Percentiles rank a stretch among this genome's conserved stretches.
Conservation (phyloP, 2,797 vertebrate genomes). For the Chelonia mydas region DNA sequence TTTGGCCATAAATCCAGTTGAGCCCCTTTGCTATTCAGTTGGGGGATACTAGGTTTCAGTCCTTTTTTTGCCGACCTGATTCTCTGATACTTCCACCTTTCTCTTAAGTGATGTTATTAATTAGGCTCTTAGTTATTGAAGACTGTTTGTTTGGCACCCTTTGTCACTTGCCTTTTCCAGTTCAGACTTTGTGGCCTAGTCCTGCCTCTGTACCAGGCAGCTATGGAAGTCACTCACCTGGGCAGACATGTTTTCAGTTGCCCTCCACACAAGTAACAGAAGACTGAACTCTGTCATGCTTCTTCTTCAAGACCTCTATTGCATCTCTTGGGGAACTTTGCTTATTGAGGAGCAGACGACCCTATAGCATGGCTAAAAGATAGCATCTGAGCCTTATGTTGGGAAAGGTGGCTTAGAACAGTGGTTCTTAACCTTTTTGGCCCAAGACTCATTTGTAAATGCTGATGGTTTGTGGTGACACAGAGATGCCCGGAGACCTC, state of each 20-base stretch:
- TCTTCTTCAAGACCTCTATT: not conserved
- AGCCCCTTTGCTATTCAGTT: not conserved
- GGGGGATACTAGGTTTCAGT: not conserved
- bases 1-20: not conserved
- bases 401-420: not conserved
- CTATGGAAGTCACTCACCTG: not conserved
- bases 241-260: not conserved
- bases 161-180: not conserved
- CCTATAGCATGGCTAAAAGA: rapidly evolving
- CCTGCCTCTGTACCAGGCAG: not conserved
- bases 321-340: not conserved
- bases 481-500: no score
- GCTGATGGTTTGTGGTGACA: no score
- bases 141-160: not conserved
- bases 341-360: not conserved
- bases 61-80: not conserved
- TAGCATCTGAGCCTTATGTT: not conserved
- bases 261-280: not conserved
- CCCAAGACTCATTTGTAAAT: no score
- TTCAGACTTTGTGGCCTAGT: rapidly evolving
- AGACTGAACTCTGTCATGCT: not conserved
- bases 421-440: no score
- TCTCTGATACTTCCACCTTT: not conserved
- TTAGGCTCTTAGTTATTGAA: not conserved
- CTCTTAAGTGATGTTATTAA: not conserved